These are phyloP conservation scores for Aldrovandia affinis DNA, from an alignment of 2,797 vertebrate genomes.

Conservation along the genomic window DNA sequence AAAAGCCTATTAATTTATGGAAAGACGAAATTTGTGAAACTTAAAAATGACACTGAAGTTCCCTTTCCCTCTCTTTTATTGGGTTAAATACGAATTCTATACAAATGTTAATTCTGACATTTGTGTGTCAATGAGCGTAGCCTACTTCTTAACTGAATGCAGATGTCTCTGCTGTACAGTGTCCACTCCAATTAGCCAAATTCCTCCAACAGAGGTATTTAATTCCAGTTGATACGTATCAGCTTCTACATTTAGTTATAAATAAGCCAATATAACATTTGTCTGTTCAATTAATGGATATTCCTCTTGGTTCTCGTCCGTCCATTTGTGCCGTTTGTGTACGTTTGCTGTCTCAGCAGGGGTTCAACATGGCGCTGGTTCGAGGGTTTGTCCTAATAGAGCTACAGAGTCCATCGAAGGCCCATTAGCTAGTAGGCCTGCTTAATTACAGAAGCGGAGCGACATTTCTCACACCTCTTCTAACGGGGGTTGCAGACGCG, in stretches of 20 bases:
- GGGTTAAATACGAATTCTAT: no score
- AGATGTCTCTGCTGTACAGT: not conserved
- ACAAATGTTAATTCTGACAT: not conserved
- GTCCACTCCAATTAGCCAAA: not conserved
- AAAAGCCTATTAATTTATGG: not conserved
- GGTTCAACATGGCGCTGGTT: conserved; percentile 34
- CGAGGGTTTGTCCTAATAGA: conserved; percentile 51
- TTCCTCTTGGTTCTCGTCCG: conserved; percentile 11
- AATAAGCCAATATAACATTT: conserved; percentile 41
- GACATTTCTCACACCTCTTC: conserved; percentile 59
- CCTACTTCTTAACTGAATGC: not conserved
- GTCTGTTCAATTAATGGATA: conserved; percentile 26
- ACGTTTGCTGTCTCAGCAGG: conserved; percentile 58
- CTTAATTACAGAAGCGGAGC: conserved; percentile 52
- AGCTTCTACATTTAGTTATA: not conserved
- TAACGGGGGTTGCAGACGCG: conserved; percentile 53
- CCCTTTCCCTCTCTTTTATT: not conserved
- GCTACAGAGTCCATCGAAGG: conserved; percentile 50
- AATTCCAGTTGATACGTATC: not conserved
- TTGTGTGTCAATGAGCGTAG: not conserved
- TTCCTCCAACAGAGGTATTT: conserved; percentile 4
- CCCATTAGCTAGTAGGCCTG: conserved; percentile 50
- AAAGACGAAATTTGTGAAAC: no score
- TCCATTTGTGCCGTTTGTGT: conserved; percentile 68
- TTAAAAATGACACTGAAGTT: no score